phyloP scores from a whole-genome alignment of 2,113 vertebrate genomes.

The Bolborhynchus lineola region DNA sequence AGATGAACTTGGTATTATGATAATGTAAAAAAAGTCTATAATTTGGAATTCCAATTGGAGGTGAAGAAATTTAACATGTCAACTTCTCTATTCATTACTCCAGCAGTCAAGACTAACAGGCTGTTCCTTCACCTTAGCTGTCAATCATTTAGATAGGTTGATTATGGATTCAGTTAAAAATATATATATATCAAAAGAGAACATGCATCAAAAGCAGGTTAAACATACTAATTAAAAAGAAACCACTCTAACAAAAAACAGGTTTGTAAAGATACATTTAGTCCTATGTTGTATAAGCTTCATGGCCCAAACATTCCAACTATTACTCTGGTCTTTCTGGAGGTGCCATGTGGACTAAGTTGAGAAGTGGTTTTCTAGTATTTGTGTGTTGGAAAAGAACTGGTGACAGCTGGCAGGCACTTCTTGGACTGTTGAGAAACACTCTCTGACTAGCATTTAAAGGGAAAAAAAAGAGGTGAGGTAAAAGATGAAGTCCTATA shows the following conservation, averaged over 20 bases:
- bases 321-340: slow-evolving; percentile 9
- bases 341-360: not conserved
- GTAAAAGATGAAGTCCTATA: not conserved
- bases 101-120: slow-evolving; percentile 26
- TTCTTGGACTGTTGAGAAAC: not conserved
- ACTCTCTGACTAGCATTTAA: not conserved
- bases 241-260: not conserved
- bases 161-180: not conserved
- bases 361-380: not conserved
- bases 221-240: not conserved
- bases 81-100: slow-evolving; percentile 48
- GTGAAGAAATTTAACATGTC: slow-evolving; percentile 51
- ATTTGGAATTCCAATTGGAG: slow-evolving; percentile 56
- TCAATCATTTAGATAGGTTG: slow-evolving; percentile 22
- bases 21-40: slow-evolving; percentile 46
- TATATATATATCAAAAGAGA: not conserved
- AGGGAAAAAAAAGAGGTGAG: not conserved
- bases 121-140: slow-evolving; percentile 50
- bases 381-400: not conserved
- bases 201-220: not conserved
- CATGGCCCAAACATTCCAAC: not conserved
- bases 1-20: slow-evolving; percentile 16
- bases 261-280: not conserved
- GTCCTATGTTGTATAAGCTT: not conserved
- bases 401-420: not conserved